Percentiles rank a stretch among this genome's conserved stretches.
phyloP scores from a whole-genome alignment of 2,888 invertebrate species.

The Iselma pallidipennis region DNA sequence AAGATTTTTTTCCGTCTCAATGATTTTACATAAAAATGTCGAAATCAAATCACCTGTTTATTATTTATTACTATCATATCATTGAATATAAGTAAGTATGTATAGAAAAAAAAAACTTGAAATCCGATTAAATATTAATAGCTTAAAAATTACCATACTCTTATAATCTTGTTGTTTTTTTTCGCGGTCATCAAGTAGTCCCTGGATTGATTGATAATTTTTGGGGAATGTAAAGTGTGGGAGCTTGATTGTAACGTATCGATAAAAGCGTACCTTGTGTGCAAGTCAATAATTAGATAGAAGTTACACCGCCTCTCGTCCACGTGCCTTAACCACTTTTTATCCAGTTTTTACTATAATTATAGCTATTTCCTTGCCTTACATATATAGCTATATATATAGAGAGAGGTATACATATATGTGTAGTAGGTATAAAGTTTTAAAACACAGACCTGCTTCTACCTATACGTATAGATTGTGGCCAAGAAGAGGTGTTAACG shows the following conservation, averaged over 20 bases:
- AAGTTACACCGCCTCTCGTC: constrained; percentile 45
- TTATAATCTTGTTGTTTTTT: neutral
- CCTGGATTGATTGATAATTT: neutral
- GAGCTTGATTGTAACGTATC: constrained; percentile 45
- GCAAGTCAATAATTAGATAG: constrained; percentile 48
- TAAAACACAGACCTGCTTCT: constrained; percentile 5
- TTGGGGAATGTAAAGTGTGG: constrained; percentile 41
- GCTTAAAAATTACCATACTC: neutral
- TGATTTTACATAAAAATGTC: no score
- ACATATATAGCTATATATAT: neutral
- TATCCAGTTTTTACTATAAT: constrained; percentile 55
- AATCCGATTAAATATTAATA: neutral
- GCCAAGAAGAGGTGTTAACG: neutral
- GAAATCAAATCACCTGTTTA: no score
- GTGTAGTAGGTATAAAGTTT: no score
- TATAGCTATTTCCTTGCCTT: constrained; percentile 52
- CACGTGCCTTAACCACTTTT: constrained; percentile 50
- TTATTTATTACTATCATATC: no score
- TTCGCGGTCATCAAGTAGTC: neutral
- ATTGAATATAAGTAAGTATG: no score
- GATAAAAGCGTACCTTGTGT: constrained; percentile 43
- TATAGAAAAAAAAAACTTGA: no score
- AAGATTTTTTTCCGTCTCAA: no score
- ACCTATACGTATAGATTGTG: neutral
- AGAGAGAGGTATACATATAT: neutral